Percentiles rank a stretch among this genome's conserved stretches.
Conservation (phyloP, 2,888 invertebrate genomes). For the Hirtodrosophila alboralis region DNA sequence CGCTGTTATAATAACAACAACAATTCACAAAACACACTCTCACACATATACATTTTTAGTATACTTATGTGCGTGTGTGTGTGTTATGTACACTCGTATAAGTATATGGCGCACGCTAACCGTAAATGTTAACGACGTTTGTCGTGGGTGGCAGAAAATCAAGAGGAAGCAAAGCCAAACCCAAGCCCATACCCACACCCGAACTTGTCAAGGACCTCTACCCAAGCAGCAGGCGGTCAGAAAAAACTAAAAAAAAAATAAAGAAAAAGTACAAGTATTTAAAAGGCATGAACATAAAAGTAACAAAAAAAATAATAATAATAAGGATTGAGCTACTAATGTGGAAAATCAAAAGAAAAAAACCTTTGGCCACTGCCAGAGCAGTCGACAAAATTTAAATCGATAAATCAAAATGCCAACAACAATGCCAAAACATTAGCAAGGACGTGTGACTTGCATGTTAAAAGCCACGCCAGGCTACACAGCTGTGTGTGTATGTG, state of each 20-base stretch:
- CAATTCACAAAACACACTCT: constrained; percentile 41
- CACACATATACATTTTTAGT: constrained; percentile 31
- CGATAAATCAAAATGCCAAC: constrained; percentile 78
- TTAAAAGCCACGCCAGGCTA: constrained; percentile 51
- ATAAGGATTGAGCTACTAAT: constrained; percentile 52
- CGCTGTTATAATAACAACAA: constrained; percentile 60
- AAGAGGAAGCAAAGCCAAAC: constrained; percentile 36
- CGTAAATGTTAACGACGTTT: constrained; percentile 78
- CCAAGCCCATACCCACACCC: constrained; percentile 7
- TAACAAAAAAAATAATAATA: constrained; percentile 12
- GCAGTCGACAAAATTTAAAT: constrained; percentile 64
- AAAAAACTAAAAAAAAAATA: constrained; percentile 21
- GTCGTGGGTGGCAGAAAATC: constrained; percentile 56
- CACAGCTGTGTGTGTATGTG: constrained; percentile 11
- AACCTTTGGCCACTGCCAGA: not conserved
- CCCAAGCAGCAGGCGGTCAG: constrained; percentile 77
- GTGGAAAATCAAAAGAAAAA: constrained; percentile 30
- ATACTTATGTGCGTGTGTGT: constrained; percentile 39
- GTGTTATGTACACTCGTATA: constrained; percentile 19
- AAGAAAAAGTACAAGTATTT: constrained; percentile 46
- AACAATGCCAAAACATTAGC: constrained; percentile 55
- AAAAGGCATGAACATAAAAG: constrained; percentile 32
- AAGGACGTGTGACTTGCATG: constrained; percentile 78
- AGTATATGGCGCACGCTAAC: constrained; percentile 63
- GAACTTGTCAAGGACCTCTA: constrained; percentile 67